Evolutionary conservation across 2,113 vertebrate genomes (phyloP), one percentile per base, ranked within the genome.

Genomic region (Prietella phreatophila): DNA sequence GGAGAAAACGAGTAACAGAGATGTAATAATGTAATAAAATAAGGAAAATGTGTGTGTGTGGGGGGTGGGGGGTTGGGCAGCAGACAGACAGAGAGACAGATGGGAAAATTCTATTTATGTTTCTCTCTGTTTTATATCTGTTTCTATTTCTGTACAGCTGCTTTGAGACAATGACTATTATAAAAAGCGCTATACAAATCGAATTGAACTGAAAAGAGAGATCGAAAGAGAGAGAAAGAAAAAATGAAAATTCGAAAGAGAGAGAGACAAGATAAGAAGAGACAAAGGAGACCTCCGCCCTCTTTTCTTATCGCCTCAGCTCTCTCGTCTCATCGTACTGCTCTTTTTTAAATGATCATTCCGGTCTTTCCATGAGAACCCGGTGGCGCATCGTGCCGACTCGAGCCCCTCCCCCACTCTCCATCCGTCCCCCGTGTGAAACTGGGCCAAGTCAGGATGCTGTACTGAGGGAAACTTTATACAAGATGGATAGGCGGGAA

Each of bases 371-470:
- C 10, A 4, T 75, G 39, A 73, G 33, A 73, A 73, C 8, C 36
- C 36, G 6, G 13, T 17, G n/a, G 67, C 6, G 9, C 69, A 19
- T 71, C 14, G 3, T 15, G 9, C 67, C 4, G 30, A 39, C 7
- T 25, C 20, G 39, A 75, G 6, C n/a, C 53, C 78, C 53, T 58
- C 53, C 78, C 30, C 78, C n/a, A 50, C 56, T 73, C 36, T 81
- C n/a, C 42, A 56, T 84, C 65, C 14, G 55, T 65, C 50, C 63
- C 73, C 22, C 25, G 30, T 88, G 73, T 67, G 56, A 88, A 90
- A 88, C 82, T 90, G 88, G 87, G 89, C 80, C 87, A 81, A 53
- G 58, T 87, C 69, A 58, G 47, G 56, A 75, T 36, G 50, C 55
- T 76, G 78, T 80, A 22, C 39, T 60, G 76, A 53, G 50, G n/a